These are phyloP conservation scores for Sardinella longiceps DNA, from an alignment of 2,797 vertebrate genomes.

Conservation along the genomic window DNA sequence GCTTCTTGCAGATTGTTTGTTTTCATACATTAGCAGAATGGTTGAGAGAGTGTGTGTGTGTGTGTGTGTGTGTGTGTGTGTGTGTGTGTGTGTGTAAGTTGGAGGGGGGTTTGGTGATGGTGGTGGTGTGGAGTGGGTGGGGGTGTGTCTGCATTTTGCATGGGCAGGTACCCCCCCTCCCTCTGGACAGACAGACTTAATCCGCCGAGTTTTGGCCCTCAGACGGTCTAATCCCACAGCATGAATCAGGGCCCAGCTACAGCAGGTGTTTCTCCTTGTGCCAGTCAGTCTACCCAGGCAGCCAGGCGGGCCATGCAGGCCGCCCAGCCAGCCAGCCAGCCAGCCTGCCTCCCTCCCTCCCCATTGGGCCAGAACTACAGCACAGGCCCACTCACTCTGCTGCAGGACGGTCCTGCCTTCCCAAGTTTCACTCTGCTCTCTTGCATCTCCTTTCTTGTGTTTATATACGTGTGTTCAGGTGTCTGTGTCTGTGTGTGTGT, in stretches of 20 bases:
- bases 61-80: too few species aligned
- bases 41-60: background rate
- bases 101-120: background rate
- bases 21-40: conserved; percentile 7
- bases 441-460: too few species aligned
- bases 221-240: conserved; percentile 20
- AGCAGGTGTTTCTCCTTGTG: conserved; percentile 7
- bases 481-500: background rate
- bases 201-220: background rate
- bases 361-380: background rate
- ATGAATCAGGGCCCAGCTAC: conserved; percentile 17
- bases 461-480: too few species aligned
- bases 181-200: conserved; percentile 20
- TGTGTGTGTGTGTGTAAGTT: too few species aligned
- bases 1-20: background rate
- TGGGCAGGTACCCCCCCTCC: conserved; percentile 13
- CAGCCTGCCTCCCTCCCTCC: background rate
- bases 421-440: background rate
- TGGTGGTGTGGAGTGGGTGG: too few species aligned
- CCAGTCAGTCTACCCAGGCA: background rate
- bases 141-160: background rate
- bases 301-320: background rate
- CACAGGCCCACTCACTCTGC: background rate
- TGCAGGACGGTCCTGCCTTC: background rate
- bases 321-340: too few species aligned